Evolutionary conservation across 2,888 invertebrate species (phyloP), one percentile per base, ranked within the genome.

Genomic region (Ectobius pallidus): DNA sequence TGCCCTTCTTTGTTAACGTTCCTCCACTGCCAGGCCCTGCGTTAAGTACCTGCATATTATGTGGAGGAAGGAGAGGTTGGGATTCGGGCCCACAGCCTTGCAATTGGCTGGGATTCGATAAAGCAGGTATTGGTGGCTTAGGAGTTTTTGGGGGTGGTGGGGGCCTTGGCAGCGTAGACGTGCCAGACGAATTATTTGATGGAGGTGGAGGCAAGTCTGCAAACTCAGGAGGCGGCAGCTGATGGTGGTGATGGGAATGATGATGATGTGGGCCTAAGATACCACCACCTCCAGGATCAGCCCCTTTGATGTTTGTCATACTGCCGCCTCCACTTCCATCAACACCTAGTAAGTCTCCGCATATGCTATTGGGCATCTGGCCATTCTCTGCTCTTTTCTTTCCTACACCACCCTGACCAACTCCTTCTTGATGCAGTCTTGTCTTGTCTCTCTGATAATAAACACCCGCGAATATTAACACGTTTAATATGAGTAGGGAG

Each of bases 381-480:
- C 94, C 93, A 78, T 94, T 94, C 80, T 94, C 93, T 75, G 90
- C 92, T 44, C 93, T 87, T 79, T 93, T 90, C 80, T 93, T 84
- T n/a, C 71, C 73, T 18, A 74, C 74, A 14, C 27, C 63, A 3
- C 44, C 63, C 52, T 52, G 67, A 11, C 86, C 86, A 78, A 86
- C 87, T 14, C 87, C 87, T 75, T 81, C 82, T 76, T 83, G 84
- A 67, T 72, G 84, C 18, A 92, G 89, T 77, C 92, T 87, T 75
- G 92, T 92, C 82, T 94, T 94, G 80, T 94, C 94, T 70, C 94
- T 87, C 81, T 97, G 96, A 81, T 97, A 97, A 82, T 96, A 97
- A 0, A 97, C 95, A 3, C 95, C 96, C 70, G 96, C 96, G 81
- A 97, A 97, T 80, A 97, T 95, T 32, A 97, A 85, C 61, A 97